Evolutionary conservation across 1,140 invertebrate species (phyloP).

Genomic region (Hycleus phaleratus): DNA sequence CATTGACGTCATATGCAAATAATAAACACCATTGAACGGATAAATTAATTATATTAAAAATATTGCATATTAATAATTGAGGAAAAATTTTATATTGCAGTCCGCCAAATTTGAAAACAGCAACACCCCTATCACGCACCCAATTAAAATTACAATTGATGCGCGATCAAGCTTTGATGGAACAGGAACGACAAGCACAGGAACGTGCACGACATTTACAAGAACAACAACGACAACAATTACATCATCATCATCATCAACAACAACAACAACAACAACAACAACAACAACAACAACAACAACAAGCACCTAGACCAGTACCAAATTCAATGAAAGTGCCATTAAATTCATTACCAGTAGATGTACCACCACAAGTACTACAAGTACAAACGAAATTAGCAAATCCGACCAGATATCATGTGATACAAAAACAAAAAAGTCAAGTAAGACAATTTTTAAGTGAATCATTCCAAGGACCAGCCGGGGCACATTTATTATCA

Average conservation of each 20-base stretch:
- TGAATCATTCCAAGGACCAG: constrained; percentile 58
- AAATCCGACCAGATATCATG: constrained; percentile 86
- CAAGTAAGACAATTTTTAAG: constrained; percentile 80
- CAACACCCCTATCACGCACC: constrained; percentile 70
- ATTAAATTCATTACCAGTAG: constrained; percentile 54
- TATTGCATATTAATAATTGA: neutral
- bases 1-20: neutral
- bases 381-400: constrained; percentile 78
- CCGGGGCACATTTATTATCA: constrained; percentile 19
- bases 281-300: constrained; percentile 46
- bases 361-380: constrained; percentile 71
- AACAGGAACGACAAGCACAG: constrained; percentile 56
- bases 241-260: constrained; percentile 41
- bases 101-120: constrained; percentile 72
- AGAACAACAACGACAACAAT: constrained; percentile 37
- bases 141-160: constrained; percentile 80
- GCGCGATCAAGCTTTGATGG: constrained; percentile 67
- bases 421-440: constrained; percentile 81
- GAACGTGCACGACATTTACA: constrained; percentile 35
- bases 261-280: constrained; percentile 24
- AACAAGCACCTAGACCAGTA: constrained; percentile 44
- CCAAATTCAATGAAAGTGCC: constrained; percentile 49
- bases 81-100: constrained; percentile 48
- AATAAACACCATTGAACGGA: neutral
- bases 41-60: neutral